Percentiles rank a stretch among this genome's conserved stretches.
These are phyloP conservation scores for Lasius platythorax DNA, from an alignment of 2,888 invertebrate species.

Conservation along the genomic window DNA sequence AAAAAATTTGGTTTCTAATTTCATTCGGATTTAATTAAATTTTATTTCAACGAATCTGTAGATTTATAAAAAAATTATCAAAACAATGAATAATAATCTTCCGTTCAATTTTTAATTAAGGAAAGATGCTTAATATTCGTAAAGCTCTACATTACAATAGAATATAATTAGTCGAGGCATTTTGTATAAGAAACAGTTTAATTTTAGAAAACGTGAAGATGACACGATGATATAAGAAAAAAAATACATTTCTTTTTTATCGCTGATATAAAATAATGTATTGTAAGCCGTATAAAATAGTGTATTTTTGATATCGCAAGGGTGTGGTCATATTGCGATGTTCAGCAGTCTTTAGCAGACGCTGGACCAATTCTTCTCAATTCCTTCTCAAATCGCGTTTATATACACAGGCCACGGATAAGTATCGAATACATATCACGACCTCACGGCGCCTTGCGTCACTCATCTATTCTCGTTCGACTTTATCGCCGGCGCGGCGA, in stretches of 20 bases:
- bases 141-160: not conserved
- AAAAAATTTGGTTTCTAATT: not conserved
- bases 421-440: constrained; percentile 74
- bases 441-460: constrained; percentile 77
- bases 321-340: not conserved
- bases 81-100: not conserved
- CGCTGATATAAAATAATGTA: not conserved
- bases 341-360: not conserved
- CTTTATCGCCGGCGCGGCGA: constrained; percentile 71
- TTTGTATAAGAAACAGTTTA: not conserved
- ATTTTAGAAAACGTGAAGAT: not conserved
- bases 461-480: constrained; percentile 79
- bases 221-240: not conserved
- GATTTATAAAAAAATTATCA: not conserved
- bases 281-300: not conserved
- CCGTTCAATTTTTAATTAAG: not conserved
- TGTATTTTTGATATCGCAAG: not conserved
- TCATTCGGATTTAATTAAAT: not conserved
- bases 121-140: not conserved
- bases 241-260: constrained; percentile 7
- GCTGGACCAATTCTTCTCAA: constrained; percentile 13
- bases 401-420: constrained; percentile 57
- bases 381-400: constrained; percentile 37
- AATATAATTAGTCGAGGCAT: not conserved
- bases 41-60: not conserved